phyloP scores from a whole-genome alignment of 2,888 invertebrate genomes.

The Ernsta delagoae region DNA sequence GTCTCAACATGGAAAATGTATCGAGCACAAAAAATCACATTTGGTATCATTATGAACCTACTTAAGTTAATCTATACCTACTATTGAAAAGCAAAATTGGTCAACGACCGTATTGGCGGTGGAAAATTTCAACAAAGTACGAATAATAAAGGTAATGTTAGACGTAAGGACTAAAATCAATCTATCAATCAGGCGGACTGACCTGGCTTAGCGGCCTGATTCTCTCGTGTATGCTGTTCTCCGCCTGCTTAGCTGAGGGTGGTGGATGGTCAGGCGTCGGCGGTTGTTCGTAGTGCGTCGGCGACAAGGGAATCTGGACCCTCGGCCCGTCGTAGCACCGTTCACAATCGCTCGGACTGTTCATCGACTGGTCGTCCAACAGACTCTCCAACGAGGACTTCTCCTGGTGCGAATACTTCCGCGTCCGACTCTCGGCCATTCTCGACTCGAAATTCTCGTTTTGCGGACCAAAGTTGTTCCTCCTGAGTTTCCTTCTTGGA shows the following conservation, averaged over 20 bases:
- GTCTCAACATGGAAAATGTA: too few relatives aligned
- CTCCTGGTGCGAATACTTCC: slow-evolving; percentile 82
- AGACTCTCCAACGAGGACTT: slow-evolving; percentile 86
- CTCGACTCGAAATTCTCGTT: slow-evolving; percentile 85
- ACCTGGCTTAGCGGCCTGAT: slow-evolving; percentile 96
- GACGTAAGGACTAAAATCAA: slow-evolving; percentile 16
- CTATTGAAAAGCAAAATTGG: too few relatives aligned
- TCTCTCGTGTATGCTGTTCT: slow-evolving; percentile 94
- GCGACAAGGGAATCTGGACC: slow-evolving; percentile 89
- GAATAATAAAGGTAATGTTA: neutral
- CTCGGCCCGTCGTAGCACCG: slow-evolving; percentile 71
- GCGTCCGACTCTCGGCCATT: slow-evolving; percentile 65
- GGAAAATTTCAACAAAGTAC: too few relatives aligned
- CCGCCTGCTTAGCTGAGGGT: slow-evolving; percentile 95
- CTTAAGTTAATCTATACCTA: too few relatives aligned
- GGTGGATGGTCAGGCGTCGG: slow-evolving; percentile 98
- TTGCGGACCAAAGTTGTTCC: slow-evolving; percentile 84
- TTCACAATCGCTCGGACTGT: slow-evolving; percentile 79
- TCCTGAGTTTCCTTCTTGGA: slow-evolving; percentile 88
- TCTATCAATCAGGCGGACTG: slow-evolving; percentile 72
- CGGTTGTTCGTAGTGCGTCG: slow-evolving; percentile 95
- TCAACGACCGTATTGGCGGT: too few relatives aligned
- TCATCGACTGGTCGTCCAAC: slow-evolving; percentile 84
- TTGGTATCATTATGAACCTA: too few relatives aligned
- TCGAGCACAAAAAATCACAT: too few relatives aligned